Percentiles rank a stretch among this genome's conserved stretches.
Evolutionary conservation across 2,888 invertebrate genomes (phyloP).

Genomic region (Leptinotarsa peninsularis): DNA sequence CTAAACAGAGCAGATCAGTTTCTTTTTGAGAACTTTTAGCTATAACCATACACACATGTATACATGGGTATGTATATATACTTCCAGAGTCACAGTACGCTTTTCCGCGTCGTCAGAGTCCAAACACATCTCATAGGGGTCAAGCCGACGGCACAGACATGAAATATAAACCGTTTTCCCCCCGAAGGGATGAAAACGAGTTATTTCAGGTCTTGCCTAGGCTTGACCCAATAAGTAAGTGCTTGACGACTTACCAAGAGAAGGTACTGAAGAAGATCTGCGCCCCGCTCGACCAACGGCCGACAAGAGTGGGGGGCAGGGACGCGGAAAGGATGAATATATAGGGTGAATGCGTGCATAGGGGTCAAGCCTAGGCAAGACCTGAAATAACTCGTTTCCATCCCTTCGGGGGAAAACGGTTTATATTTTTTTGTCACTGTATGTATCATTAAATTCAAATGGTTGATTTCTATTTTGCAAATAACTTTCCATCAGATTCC

Average conservation of each 20-base stretch:
- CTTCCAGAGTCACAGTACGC: too few species aligned
- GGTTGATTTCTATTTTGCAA: too few species aligned
- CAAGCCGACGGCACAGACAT: slow-evolving; percentile 19
- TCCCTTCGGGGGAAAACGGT: slow-evolving; percentile 25
- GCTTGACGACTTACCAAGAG: slow-evolving; percentile 6
- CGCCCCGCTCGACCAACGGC: not conserved
- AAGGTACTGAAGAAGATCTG: slow-evolving; percentile 13
- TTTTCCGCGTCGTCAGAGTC: too few species aligned
- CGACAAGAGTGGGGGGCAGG: not conserved
- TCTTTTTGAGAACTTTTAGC: too few species aligned
- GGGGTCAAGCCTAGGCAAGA: not conserved
- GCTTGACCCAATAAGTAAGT: slow-evolving; percentile 26
- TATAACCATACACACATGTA: too few species aligned
- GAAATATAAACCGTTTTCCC: slow-evolving; percentile 28
- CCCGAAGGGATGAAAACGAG: slow-evolving; percentile 26
- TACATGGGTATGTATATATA: too few species aligned
- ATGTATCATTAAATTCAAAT: too few species aligned
- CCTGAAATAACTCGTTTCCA: slow-evolving; percentile 25
- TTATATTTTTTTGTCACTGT: too few species aligned
- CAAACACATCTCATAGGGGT: slow-evolving; percentile 34
- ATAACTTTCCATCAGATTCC: too few species aligned
- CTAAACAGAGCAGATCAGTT: too few species aligned
- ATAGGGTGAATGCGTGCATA: slow-evolving; percentile 18
- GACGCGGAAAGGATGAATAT: slow-evolving; percentile 13
- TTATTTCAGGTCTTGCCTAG: slow-evolving; percentile 32